phyloP scores from a whole-genome alignment of 2,113 vertebrate genomes.

The Scartelaos histophorus region DNA sequence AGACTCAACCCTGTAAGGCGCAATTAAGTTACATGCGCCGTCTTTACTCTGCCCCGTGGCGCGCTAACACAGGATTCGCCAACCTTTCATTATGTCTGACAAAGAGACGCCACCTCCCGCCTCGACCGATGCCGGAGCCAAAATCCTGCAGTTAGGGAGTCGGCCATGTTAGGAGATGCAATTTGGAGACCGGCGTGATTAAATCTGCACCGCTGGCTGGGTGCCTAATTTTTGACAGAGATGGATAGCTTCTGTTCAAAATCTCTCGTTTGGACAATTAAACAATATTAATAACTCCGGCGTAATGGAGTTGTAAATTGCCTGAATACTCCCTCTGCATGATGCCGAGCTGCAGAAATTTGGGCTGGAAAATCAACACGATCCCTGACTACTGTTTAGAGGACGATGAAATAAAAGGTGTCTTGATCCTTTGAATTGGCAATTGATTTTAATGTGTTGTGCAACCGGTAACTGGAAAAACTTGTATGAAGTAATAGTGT shows the following conservation, averaged over 20 bases:
- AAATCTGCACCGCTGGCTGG: slow-evolving; percentile 10
- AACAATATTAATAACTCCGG: slow-evolving; percentile 5
- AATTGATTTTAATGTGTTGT: slow-evolving; percentile 1
- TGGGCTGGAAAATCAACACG: background rate
- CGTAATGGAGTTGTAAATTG: slow-evolving; percentile 7
- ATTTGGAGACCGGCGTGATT: slow-evolving; percentile 6
- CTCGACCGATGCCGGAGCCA: background rate
- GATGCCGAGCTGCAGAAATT: background rate
- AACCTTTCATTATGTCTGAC: background rate
- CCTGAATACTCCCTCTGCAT: background rate
- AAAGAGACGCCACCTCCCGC: slow-evolving; percentile 7
- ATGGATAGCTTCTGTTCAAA: background rate
- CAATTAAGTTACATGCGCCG: slow-evolving; percentile 6
- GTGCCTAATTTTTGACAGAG: slow-evolving; percentile 11
- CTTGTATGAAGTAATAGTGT: background rate
- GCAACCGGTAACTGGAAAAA: background rate
- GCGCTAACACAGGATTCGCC: background rate
- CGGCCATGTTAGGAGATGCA: slow-evolving; percentile 9
- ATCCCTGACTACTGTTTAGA: background rate
- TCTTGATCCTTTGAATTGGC: background rate
- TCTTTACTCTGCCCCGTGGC: slow-evolving; percentile 7
- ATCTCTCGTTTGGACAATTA: slow-evolving; percentile 5
- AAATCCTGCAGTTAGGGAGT: background rate
- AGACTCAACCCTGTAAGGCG: slow-evolving; percentile 9
- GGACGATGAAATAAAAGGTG: background rate